Evolutionary conservation across 2,797 vertebrate species (phyloP), one percentile per base, ranked within the genome.

Genomic region (Malurus leucopterus): DNA sequence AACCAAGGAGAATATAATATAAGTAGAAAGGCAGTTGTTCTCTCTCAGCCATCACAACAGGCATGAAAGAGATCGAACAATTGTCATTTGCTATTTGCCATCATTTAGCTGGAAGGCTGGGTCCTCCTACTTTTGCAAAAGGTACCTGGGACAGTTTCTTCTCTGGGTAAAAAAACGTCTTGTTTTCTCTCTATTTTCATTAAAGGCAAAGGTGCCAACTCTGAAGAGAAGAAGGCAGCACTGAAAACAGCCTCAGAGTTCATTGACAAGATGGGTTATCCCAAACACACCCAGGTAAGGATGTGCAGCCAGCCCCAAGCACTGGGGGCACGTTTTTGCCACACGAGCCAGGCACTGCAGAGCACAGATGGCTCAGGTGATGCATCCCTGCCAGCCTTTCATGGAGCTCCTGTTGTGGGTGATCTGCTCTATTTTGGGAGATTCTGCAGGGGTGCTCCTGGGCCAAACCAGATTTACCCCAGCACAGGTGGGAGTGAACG

Each of bases 241-340:
- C 95, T 99, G 96, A 99, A 98, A 93, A 98, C 98, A 1, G 99
- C 99, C 5, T 98, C 99, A 0, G 98, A 99, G 83, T 99, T 99
- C 96, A 99, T 99, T 95, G 98, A 98, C 92, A 99, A 99, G 97
- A 99, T 99, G 99, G 94, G 96, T 32, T 99, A 99, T 90, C 98
- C 98, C 17, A 99, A 98, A 89, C 98, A 99, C 63, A 99, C 99
- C 1, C 98, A 99, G 97, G 98, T 99, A 73, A 95, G 91, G 23
- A 9, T 0, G 3, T 47, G 68, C 68, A 84, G 41, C 23, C 55
- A 46, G 14, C 53, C 43, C 65, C 59, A 27, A 6, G 26, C 65
- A 15, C 27, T 7, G 62, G 32, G 62, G 30, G 19, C 57, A 2
- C 44, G 26, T 15, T 40, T 62, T 26, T 59, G 51, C 64, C 44